Percentiles rank a stretch among this genome's conserved stretches.
These are phyloP conservation scores for Nesidiocoris tenuis DNA, from an alignment of 2,888 invertebrate species.

Conservation along the genomic window DNA sequence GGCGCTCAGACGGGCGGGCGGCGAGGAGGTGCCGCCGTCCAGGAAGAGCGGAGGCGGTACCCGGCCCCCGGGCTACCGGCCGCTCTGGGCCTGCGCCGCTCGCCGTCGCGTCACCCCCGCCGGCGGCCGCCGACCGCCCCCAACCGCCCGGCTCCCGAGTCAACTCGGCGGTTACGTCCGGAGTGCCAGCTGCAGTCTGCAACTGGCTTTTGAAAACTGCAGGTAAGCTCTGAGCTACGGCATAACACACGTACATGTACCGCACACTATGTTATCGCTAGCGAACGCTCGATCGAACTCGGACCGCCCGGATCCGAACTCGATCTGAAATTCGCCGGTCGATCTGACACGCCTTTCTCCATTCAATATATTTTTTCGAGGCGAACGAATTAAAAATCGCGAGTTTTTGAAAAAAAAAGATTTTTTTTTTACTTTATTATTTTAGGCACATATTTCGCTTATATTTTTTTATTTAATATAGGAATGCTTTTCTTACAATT, in stretches of 20 bases:
- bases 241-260: background rate
- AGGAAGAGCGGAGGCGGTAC: background rate
- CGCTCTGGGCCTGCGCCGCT: constrained; percentile 27
- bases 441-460: too few species aligned
- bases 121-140: background rate
- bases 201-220: constrained; percentile 36
- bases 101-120: constrained; percentile 22
- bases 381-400: too few species aligned
- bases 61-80: background rate
- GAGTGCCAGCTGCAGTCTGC: constrained; percentile 37
- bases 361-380: too few species aligned
- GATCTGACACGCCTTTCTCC: too few species aligned
- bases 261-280: too few species aligned
- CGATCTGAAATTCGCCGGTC: too few species aligned
- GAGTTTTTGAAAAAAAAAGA: too few species aligned
- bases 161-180: constrained; percentile 31
- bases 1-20: background rate
- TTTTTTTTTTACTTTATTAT: too few species aligned
- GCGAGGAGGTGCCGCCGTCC: background rate
- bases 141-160: constrained; percentile 9
- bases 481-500: too few species aligned
- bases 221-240: constrained; percentile 30
- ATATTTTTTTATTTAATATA: too few species aligned
- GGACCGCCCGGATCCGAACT: too few species aligned
- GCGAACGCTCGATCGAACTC: too few species aligned